Evolutionary conservation across 2,888 invertebrate species (phyloP), one percentile per base, ranked within the genome.

Genomic region (Baccha elongata): DNA sequence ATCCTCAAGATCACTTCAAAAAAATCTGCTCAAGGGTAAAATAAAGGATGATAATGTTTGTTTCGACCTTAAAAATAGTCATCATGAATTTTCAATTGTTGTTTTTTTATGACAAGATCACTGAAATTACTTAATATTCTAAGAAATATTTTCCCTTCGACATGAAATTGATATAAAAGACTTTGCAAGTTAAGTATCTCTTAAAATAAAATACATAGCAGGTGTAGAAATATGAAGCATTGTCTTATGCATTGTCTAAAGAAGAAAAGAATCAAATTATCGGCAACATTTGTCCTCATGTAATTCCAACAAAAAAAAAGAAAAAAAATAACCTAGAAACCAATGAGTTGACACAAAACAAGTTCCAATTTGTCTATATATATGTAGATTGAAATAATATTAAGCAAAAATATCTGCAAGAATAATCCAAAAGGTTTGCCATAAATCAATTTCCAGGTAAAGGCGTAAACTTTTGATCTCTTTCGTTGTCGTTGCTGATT

Each of bases 401-500:
- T 74, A 32, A n/a, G n/a, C n/a, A 62, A 71, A 65, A 64, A 71
- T 80, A 74, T 46, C 58, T 35, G 37, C 40, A 11, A 29, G 19
- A 26, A 15, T 55, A 64, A 76, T 53, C 44, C 19, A 15, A 23
- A 78, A 35, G 64, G 50, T 60, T 52, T 46, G 21, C 37, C 69
- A 80, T 80, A 84, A 84, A 84, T 79, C 79, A 78, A 79, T 73
- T 53, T 72, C 32, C 62, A 67, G 67, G 67, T 62, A 68, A 55
- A 48, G 64, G 35, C 62, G 50, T 50, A 48, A 67, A 40, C 44
- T 19, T 46, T 53, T 23, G 93, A 95, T 94, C 88, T 96, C 95
- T 93, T 88, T 91, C 88, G 87, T 86, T 95, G 96, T 10, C 89
- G 55, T 10, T 10, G 1, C 0, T 10, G n/a, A n/a, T n/a, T 90